Evolutionary conservation across 2,888 invertebrate species (phyloP), one percentile per base, ranked within the genome.

Genomic region (Molanna angustata): DNA sequence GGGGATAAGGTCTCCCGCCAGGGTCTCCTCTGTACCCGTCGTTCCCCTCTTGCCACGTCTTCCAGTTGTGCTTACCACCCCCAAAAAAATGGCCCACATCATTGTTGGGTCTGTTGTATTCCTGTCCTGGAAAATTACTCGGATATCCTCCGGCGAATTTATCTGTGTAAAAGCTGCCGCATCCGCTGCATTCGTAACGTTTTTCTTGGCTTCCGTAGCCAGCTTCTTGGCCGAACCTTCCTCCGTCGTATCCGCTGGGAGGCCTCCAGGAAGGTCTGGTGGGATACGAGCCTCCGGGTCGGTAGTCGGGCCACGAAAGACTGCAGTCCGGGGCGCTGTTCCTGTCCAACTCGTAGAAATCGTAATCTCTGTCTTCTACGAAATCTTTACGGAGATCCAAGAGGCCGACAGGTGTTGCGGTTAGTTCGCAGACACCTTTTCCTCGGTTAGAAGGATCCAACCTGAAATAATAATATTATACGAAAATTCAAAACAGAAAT

Each of bases 301-400:
- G 43, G 19, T 37, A 49, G 20, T 46, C 39, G n/a, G 59, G 52
- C 59, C 59, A 59, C 9, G 45, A 43, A 1, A 56, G 16, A 31
- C 54, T 73, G 64, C 84, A 85, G 62, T 83, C 78, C 0, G 81
- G 79, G 50, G 82, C 83, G 52, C 86, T 87, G 64, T 86, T 86
- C 18, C 86, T 74, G 71, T 90, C 88, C 22, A 85, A 73, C 62
- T 89, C 88, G 65, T 87, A 91, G 65, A 87, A 90, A 64, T 91
- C 90, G 63, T 85, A 90, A 61, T 87, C 84, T 20, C 80, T 77
- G 63, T 87, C 86, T 6, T 84, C 80, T 1, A 79, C 75, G 59
- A 86, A 80, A 63, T 77, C 77, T 56, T 80, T 71, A 9, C 72
- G 67, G 1, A 85, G 65, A 64, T 90, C 85, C 67, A 90, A 80